Evolutionary conservation across 2,888 invertebrate species (phyloP).

Genomic region (Spodoptera exigua): DNA sequence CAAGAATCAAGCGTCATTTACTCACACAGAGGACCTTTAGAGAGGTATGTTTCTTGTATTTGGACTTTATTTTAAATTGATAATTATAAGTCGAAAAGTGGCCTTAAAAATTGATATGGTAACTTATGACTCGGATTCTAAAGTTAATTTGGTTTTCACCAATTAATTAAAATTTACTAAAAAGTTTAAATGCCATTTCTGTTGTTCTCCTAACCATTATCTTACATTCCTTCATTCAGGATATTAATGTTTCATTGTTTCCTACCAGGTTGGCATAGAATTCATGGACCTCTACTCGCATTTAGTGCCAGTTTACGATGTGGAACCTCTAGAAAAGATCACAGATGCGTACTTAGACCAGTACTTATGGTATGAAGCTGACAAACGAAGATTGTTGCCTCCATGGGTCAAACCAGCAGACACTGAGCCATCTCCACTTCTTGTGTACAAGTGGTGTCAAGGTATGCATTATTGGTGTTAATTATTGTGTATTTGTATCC

Average conservation of each 20-base stretch:
- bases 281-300: constrained; percentile 99
- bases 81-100: too few species aligned
- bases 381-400: constrained; percentile 98
- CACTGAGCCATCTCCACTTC: constrained; percentile 97
- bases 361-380: constrained; percentile 99
- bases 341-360: constrained; percentile 99
- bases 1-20: constrained; percentile 99
- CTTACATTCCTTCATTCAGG: too few species aligned
- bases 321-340: constrained; percentile 99
- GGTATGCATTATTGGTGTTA: constrained; percentile 87
- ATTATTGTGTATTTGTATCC: background rate
- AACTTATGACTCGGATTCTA: too few species aligned
- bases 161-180: too few species aligned
- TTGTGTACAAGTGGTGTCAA: constrained; percentile 99
- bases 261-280: constrained; percentile 96
- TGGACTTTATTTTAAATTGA: too few species aligned
- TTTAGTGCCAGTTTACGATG: constrained; percentile 99
- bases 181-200: too few species aligned
- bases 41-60: constrained; percentile 90
- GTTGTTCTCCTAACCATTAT: too few species aligned
- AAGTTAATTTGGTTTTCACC: too few species aligned
- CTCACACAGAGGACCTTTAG: constrained; percentile 99
- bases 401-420: constrained; percentile 99
- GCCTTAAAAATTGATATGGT: too few species aligned
- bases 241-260: background rate